Evolutionary conservation across 2,113 vertebrate genomes (phyloP), one percentile per base, ranked within the genome.

Genomic region (Corvus moneduloides): DNA sequence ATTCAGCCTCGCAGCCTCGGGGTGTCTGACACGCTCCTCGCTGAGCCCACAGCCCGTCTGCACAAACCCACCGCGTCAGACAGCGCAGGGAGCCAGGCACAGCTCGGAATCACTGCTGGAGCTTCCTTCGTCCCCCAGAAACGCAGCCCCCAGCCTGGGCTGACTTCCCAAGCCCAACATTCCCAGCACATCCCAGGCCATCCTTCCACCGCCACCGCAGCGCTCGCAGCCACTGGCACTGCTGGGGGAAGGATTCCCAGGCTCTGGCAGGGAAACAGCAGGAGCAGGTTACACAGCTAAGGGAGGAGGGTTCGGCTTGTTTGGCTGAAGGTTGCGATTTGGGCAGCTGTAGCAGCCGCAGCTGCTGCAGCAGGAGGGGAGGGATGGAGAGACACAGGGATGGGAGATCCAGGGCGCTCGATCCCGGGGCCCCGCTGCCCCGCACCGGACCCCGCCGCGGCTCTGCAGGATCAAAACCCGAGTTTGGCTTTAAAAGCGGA

Each of bases 241-340:
- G n/a, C 52, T 2, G 9, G 9, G 46, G 35, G 41, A 32, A 63
- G 66, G 49, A 35, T 4, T 20, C n/a, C 30, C 49, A 6, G 58
- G 16, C n/a, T 37, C 68, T 2, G 8, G 37, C 30, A 30, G 23
- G 32, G 13, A 54, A 2, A 4, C 17, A 9, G 83, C 33, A n/a
- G 59, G 18, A 56, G 41, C 44, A 8, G 58, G 46, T 39, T 13
- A 13, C 28, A 37, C 28, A 9, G 78, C 71, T 10, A 3, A 33
- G 10, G 37, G 10, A 76, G 17, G 14, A 37, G 8, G 59, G 3
- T 13, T 46, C 2, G 13, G 48, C 11, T 3, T 20, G 7, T 15
- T 18, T 0, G 27, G 33, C 11, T 10, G 13, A 24, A 63, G 32
- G 9, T 0, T 12, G 24, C 0, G 49, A 10, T 37, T 2, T 12